A percentile compares a stretch with the other conserved stretches of the same genome.
Conservation (phyloP, 2,113 vertebrate species). For the Octodon degus region DNA sequence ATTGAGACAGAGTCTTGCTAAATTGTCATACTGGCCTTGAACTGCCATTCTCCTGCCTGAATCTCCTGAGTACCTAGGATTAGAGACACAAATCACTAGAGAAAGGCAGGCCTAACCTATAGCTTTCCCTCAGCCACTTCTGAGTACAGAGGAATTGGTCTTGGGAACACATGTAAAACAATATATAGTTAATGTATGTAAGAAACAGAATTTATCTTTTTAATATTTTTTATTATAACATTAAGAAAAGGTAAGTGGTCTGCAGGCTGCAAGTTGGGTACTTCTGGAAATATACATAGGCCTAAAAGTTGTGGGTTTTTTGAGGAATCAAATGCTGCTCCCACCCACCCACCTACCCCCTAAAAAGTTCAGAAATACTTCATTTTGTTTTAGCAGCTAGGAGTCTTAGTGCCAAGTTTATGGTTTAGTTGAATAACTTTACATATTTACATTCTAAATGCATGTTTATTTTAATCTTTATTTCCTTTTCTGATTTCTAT, state of each 20-base stretch:
- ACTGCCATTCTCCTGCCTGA: not conserved
- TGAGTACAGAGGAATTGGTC: not conserved
- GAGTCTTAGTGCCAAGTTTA: slow-evolving; percentile 18
- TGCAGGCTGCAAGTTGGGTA: not conserved
- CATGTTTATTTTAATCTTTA: not conserved
- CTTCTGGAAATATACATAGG: not conserved
- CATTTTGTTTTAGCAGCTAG: not conserved
- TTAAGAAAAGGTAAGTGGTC: not conserved
- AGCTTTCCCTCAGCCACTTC: not conserved
- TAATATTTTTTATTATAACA: not conserved
- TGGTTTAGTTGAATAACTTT: slow-evolving; percentile 11
- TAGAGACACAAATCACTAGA: not conserved
- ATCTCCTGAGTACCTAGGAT: not conserved
- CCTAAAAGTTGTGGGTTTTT: not conserved
- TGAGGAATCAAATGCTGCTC: not conserved
- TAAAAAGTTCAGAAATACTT: not conserved
- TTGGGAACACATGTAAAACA: not conserved
- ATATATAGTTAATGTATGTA: not conserved
- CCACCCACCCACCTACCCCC: not conserved
- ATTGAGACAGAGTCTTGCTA: not conserved
- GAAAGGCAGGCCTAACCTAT: not conserved
- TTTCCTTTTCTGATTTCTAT: not conserved
- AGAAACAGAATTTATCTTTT: not conserved
- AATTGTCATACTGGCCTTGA: not conserved
- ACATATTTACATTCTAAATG: not conserved